These are phyloP conservation scores for Orientallactaga bullata DNA, from an alignment of 2,113 vertebrate species.

Conservation along the genomic window DNA sequence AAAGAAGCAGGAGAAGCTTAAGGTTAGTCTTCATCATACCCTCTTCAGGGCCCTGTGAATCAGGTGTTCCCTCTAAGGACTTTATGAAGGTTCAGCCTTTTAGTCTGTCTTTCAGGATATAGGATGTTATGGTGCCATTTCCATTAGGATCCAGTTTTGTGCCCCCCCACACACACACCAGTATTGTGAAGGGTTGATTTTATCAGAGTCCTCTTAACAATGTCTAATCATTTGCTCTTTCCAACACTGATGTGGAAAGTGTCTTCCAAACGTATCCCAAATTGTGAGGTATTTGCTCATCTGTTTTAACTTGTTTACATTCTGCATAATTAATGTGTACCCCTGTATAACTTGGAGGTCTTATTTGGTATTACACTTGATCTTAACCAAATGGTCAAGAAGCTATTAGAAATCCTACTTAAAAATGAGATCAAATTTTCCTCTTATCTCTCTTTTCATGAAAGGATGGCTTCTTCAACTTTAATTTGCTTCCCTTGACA, in stretches of 20 bases:
- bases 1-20: too few relatives aligned
- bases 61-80: too few relatives aligned
- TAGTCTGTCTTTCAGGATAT: too few relatives aligned
- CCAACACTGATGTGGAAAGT: not conserved
- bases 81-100: too few relatives aligned
- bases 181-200: not conserved
- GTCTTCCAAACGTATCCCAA: not conserved
- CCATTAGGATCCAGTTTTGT: too few relatives aligned
- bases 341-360: not conserved
- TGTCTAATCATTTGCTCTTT: not conserved
- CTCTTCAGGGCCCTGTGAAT: too few relatives aligned
- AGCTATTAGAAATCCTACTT: not conserved
- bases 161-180: too few relatives aligned
- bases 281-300: not conserved
- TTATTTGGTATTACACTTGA: not conserved
- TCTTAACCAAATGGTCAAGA: not conserved
- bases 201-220: not conserved
- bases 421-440: not conserved
- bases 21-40: too few relatives aligned
- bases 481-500: not conserved
- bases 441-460: not conserved
- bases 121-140: too few relatives aligned
- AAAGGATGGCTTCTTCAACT: not conserved
- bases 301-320: not conserved
- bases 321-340: not conserved